Base-by-base conservation (phyloP, 2,888 invertebrate genomes). In the Lobophora halterata region DNA sequence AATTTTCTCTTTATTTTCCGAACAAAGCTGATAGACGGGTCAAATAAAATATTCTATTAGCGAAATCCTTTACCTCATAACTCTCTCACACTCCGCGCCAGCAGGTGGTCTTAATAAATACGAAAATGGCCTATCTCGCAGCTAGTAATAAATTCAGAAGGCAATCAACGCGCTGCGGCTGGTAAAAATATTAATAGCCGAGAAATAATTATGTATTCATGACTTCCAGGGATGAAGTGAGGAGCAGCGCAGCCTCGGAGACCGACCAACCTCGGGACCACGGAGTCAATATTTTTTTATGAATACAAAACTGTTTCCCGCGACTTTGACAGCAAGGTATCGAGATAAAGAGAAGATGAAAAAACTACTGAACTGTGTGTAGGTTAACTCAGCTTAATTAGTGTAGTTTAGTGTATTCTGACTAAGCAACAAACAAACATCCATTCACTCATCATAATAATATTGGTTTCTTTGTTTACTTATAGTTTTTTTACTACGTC, bases 61-160 rank as follows among this genome's bases (percentile, higher is more conserved):
- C 73, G 61, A 79, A 79, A 82, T 80, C 77, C 74, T 66, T 68
- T 69, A 57, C 50, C 67, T 78, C 79, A 79, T 87, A 83, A 85
- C 75, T 86, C 79, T 83, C 79, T 74, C 70, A 64, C 67, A 71
- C 64, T 71, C 64, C 64, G 66, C 61, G 79, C 58, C 71, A 73
- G 80, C 85, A 85, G 87, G 86, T 87, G 86, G 83, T 82, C 83
- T 79, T 85, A 82, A 87, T 87, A 87, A 87, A 86, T 87, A 83
- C 79, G 81, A 77, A 78, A 83, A 83, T 78, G 79, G 74, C 74
- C 79, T 81, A 85, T 82, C 70, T 73, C 65, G 59, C 71, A 79
- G 77, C 77, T 79, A 76, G 79, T 86, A 86, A 87, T 87, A 87
- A 86, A 87, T 87, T 86, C 87, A 87, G 79, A 80, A 87, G 83